phyloP scores from a whole-genome alignment of 2,888 invertebrate species.

The Ophraella communa region DNA sequence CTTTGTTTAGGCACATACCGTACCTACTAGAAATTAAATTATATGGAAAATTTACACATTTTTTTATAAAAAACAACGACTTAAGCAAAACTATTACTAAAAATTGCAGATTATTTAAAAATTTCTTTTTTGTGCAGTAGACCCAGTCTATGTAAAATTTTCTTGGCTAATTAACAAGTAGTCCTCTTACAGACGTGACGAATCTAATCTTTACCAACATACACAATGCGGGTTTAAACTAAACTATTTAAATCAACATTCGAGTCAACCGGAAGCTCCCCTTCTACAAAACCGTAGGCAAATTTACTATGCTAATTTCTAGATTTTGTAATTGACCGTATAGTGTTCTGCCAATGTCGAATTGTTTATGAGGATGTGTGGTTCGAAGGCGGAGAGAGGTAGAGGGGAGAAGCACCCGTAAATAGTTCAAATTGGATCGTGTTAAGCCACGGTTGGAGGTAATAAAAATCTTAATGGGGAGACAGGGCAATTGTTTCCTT shows the following conservation, averaged over 20 bases:
- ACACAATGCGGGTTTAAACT: neutral
- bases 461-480: conserved; percentile 36
- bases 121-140: too few relatives aligned
- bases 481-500: conserved; percentile 31
- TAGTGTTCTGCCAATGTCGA: conserved; percentile 23
- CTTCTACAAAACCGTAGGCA: conserved; percentile 11
- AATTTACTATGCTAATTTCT: conserved; percentile 25
- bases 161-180: neutral
- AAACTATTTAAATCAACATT: neutral
- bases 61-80: too few relatives aligned
- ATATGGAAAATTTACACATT: too few relatives aligned
- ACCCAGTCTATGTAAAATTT: neutral
- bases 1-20: too few relatives aligned
- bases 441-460: conserved; percentile 36
- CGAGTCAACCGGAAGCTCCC: conserved; percentile 19
- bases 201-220: too few relatives aligned
- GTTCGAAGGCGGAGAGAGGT: neutral
- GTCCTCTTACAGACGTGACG: neutral
- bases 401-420: neutral
- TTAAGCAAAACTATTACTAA: too few relatives aligned
- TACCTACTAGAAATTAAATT: too few relatives aligned
- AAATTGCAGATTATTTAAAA: too few relatives aligned
- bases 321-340: conserved; percentile 27
- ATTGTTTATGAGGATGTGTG: conserved; percentile 31
- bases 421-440: conserved; percentile 33